Conservation (phyloP, 2,888 invertebrate genomes). For the Octodonta nipae region DNA sequence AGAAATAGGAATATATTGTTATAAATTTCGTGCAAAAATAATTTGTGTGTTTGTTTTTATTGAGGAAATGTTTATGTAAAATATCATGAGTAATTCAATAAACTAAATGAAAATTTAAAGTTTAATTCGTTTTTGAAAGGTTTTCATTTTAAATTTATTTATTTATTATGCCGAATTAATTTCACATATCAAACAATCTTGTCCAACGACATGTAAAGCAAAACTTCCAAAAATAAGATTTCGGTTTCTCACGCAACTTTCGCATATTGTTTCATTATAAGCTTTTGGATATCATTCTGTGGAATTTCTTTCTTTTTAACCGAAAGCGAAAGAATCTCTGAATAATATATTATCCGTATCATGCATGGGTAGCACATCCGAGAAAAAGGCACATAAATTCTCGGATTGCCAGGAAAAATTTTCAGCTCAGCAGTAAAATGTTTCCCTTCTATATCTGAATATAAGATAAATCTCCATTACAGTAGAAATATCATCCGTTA, state of each 20-base stretch:
- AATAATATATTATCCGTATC: conserved; percentile 28
- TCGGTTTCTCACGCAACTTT: neutral
- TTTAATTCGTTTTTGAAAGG: too few species aligned
- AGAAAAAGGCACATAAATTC: conserved; percentile 28
- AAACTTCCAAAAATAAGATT: too few species aligned
- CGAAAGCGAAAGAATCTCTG: conserved; percentile 25
- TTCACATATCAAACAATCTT: too few species aligned
- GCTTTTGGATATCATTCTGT: conserved; percentile 19
- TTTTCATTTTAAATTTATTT: too few species aligned
- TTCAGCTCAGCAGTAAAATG: conserved; percentile 26
- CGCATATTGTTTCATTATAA: conserved; percentile 1
- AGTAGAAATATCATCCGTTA: conserved; percentile 17
- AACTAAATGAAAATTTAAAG: too few species aligned
- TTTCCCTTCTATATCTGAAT: conserved; percentile 23
- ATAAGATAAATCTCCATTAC: conserved; percentile 22
- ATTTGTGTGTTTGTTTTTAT: too few species aligned
- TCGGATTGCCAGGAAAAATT: conserved; percentile 31
- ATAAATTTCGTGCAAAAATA: too few species aligned
- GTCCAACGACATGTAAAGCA: too few species aligned
- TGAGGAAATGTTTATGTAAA: too few species aligned
- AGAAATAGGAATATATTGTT: too few species aligned
- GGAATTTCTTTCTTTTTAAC: conserved; percentile 20
- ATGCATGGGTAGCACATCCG: conserved; percentile 25
- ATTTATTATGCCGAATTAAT: too few species aligned
- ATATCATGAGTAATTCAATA: too few species aligned